Base-by-base conservation (phyloP, 2,888 invertebrate genomes). In the Hipparchia semele region DNA sequence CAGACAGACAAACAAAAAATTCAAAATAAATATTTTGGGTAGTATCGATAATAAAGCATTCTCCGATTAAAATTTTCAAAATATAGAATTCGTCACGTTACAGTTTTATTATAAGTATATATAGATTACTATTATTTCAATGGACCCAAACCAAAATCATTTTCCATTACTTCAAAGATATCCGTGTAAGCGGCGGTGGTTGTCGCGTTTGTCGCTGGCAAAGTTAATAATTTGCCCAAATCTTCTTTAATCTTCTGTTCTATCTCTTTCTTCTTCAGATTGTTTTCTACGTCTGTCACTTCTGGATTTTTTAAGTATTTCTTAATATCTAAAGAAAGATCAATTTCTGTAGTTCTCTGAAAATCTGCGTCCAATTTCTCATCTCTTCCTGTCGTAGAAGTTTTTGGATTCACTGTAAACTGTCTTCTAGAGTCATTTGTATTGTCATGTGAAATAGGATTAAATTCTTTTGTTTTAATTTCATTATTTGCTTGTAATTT, bases 91-190 rank as follows among this genome's bases (percentile, higher is more conserved):
- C 23, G 23, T 23, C 23, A 23, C 23, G 23, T 23, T 23, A 23
- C 23, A 23, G 1, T 23, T 23, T 23, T 23, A 23, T 23, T 23
- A 23, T 23, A 23, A 23, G 23, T 23, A 23, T 23, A 58, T 13
- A 5, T 58, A 23, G 0, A 8, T 3, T 3, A 9, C 9, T 8
- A 33, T 61, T 69, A 61, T 53, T 62, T 54, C 13, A 70, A 23
- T 7, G 53, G 39, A 45, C 58, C 73, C 53, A 78, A 68, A 62
- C 75, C 64, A 75, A 79, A 79, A 1, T 73, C 77, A n/a, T 77
- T 75, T 49, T 77, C 79, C 56, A 79, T 60, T 9, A 72, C 76
- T 56, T 77, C 73, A 59, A 79, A 77, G 9, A 78, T 73, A 51
- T 79, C 78, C 2, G 74, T 71, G 46, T 61, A 75, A 2, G 56